Evolutionary conservation across 1,140 invertebrate species (phyloP), one percentile per base, ranked within the genome.

Genomic region (Pseudomyrmex gracilis): DNA sequence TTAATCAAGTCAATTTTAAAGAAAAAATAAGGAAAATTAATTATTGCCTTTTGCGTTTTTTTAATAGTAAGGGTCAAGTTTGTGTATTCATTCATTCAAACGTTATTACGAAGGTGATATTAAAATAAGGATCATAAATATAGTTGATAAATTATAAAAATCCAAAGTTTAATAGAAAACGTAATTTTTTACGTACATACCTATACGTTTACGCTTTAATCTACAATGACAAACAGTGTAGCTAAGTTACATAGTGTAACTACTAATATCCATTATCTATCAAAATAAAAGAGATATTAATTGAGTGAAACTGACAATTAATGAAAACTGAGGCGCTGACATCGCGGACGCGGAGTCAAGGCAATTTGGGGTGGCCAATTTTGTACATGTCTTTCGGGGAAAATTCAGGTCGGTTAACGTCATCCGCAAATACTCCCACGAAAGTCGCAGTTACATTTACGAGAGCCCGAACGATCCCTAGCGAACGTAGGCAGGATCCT

Each of bases 371-470:
- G 15, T 22, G n/a, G 20, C 66, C 51, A 71, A 71, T 80, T 78
- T 70, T 53, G 63, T 15, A 15, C 34, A 43, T 78, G 13, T 58
- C 22, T 80, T 60, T 70, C 20, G 64, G 53, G 43, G 24, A 55
- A 34, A 13, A 22, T 47, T 80, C 43, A 49, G 66, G 15, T 34
- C 66, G 66, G 53, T 66, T 57, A 80, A 80, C 76, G 76, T 80
- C 76, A 80, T 80, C 12, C 76, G 66, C 76, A 80, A 80, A 80
- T 57, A 80, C 76, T 80, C 76, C 76, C 45, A 80, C 76, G 76
- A 71, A 34, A 71, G 76, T 60, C 51, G 47, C 66, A 13, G 45
- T 20, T 2, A 24, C 22, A 43, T 71, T 15, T 4, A 15, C 4
- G 34, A 15, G 15, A 22, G 43, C 47, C 22, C 47, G 51, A 61